A percentile compares a stretch with the other conserved stretches of the same genome.
These are phyloP conservation scores for Lutjanus campechanus DNA, from an alignment of 2,797 vertebrate genomes.

Conservation along the genomic window DNA sequence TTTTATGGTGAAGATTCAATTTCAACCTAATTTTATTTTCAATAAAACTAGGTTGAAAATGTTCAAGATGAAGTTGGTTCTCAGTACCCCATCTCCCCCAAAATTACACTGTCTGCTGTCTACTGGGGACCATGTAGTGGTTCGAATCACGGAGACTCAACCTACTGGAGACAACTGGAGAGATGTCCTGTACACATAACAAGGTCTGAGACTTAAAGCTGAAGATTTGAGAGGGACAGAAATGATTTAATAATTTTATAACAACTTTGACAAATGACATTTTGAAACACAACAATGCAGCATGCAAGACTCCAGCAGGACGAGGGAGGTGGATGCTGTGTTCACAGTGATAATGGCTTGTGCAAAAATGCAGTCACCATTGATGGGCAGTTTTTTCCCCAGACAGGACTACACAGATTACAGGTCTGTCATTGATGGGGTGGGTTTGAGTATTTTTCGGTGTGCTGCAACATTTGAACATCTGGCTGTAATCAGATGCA, in stretches of 20 bases:
- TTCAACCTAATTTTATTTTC: too few species aligned
- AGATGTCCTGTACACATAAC: not conserved
- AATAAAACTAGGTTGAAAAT: too few species aligned
- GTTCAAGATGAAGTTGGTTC: constrained; percentile 8
- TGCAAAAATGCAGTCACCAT: too few species aligned
- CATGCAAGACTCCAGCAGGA: too few species aligned
- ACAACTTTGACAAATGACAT: not conserved
- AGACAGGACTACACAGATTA: not conserved
- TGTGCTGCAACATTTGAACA: not conserved
- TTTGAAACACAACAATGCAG: too few species aligned
- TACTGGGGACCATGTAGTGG: not conserved
- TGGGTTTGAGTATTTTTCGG: not conserved
- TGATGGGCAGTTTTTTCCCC: too few species aligned
- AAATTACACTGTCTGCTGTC: constrained; percentile 27
- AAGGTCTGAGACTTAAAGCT: not conserved
- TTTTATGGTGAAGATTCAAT: too few species aligned
- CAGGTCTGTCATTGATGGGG: not conserved
- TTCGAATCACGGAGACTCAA: constrained; percentile 2
- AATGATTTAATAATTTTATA: not conserved
- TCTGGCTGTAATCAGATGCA: constrained; percentile 8
- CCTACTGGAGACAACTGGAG: not conserved
- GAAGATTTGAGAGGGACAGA: not conserved
- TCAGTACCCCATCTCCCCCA: not conserved
- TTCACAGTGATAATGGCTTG: too few species aligned
- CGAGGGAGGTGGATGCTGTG: too few species aligned